Conservation (phyloP, 2,113 vertebrate species). For the Ochotona curzoniae region DNA sequence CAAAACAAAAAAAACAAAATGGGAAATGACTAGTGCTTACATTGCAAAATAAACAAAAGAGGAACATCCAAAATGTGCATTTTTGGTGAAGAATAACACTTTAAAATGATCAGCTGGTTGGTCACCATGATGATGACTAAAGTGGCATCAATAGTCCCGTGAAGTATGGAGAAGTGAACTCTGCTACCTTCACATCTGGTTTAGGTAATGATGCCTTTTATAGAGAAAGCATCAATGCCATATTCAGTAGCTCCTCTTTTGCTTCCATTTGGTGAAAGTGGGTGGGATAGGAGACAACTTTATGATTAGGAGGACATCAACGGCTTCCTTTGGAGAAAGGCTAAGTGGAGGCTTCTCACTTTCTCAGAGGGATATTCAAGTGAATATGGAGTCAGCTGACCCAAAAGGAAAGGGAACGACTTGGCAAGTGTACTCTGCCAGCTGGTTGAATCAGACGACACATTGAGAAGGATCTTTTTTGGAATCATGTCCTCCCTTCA, state of each 20-base stretch:
- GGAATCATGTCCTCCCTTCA: slow-evolving; percentile 74
- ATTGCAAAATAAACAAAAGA: slow-evolving; percentile 11
- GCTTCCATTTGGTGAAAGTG: slow-evolving; percentile 28
- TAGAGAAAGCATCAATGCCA: not conserved
- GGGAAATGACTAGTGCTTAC: not conserved
- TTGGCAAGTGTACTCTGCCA: slow-evolving; percentile 73
- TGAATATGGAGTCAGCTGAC: slow-evolving; percentile 66
- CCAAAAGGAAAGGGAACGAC: slow-evolving; percentile 74
- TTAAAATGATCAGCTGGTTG: not conserved
- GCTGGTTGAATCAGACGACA: slow-evolving; percentile 79
- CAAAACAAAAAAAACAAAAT: not conserved
- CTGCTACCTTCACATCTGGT: not conserved
- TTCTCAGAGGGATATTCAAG: slow-evolving; percentile 58
- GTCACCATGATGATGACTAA: not conserved
- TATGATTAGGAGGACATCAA: slow-evolving; percentile 21
- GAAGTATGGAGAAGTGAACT: not conserved
- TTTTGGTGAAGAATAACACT: not conserved
- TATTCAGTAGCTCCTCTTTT: not conserved
- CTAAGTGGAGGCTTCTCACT: slow-evolving; percentile 17
- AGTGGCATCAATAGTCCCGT: not conserved
- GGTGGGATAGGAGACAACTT: not conserved
- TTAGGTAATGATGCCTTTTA: not conserved
- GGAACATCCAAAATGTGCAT: not conserved
- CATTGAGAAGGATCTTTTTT: slow-evolving; percentile 77
- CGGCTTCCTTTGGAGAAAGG: slow-evolving; percentile 21